A percentile compares a stretch with the other conserved stretches of the same genome.
Evolutionary conservation across 2,888 invertebrate species (phyloP).

Genomic region (Metellina segmentata): DNA sequence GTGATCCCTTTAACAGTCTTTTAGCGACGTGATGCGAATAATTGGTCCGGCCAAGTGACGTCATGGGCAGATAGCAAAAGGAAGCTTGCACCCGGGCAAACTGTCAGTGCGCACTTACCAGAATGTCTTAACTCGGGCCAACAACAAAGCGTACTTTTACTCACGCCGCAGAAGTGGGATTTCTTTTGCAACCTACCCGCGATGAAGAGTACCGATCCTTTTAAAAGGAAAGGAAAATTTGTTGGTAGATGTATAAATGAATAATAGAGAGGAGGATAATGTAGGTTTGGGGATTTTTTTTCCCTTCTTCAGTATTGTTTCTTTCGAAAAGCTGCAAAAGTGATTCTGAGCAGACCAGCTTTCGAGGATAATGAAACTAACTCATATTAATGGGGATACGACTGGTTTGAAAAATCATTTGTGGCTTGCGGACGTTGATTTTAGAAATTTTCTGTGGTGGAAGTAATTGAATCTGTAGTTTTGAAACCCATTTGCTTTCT

Average conservation of each 20-base stretch:
- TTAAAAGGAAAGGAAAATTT: conserved; percentile 33
- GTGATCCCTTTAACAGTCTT: conserved; percentile 54
- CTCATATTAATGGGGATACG: background rate
- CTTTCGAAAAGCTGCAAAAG: background rate
- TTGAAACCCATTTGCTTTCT: background rate
- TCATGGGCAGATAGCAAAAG: conserved; percentile 40
- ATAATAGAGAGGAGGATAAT: conserved; percentile 21
- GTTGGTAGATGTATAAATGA: conserved; percentile 20
- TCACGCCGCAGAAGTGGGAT: background rate
- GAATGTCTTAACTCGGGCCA: conserved; percentile 27
- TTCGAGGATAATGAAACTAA: background rate
- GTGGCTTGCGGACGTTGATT: too few relatives aligned
- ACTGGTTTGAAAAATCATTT: background rate
- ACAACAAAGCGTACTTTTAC: conserved; percentile 25
- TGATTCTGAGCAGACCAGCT: background rate
- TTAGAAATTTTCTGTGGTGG: too few relatives aligned
- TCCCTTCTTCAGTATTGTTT: background rate
- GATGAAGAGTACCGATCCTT: background rate
- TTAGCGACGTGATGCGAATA: conserved; percentile 55
- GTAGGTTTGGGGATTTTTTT: background rate
- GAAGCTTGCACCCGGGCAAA: conserved; percentile 11
- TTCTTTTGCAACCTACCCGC: conserved; percentile 1
- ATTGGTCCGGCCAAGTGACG: conserved; percentile 34
- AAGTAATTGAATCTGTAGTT: too few relatives aligned
- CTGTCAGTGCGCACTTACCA: conserved; percentile 42